phyloP scores from a whole-genome alignment of 2,797 vertebrate species.

The Glossophaga mutica region DNA sequence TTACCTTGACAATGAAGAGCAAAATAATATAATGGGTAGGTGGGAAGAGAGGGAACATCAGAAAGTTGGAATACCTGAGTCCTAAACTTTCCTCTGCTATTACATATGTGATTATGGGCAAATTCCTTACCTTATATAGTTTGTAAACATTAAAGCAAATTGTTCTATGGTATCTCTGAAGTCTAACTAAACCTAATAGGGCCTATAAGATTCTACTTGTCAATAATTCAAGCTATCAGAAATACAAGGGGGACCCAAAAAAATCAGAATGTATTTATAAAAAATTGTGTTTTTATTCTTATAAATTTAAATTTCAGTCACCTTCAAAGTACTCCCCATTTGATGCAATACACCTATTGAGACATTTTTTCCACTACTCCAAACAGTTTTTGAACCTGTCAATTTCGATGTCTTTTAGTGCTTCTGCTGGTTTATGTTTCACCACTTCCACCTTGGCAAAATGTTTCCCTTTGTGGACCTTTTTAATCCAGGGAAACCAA shows the following conservation, averaged over 20 bases:
- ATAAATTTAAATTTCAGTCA: too few relatives aligned
- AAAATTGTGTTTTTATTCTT: neutral
- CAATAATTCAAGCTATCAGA: slow-evolving; percentile 13
- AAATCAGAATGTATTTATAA: neutral
- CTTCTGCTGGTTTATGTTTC: neutral
- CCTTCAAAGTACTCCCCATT: neutral
- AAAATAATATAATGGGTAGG: neutral
- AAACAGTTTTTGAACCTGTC: neutral
- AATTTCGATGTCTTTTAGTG: neutral
- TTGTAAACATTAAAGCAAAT: neutral
- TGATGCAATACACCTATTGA: neutral
- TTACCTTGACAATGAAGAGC: neutral
- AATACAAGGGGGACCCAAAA: neutral
- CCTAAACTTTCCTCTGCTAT: neutral
- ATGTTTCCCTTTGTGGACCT: neutral
- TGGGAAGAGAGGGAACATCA: too few relatives aligned
- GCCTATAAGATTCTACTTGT: neutral
- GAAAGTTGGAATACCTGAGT: neutral
- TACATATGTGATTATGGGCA: neutral
- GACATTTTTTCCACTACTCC: neutral
- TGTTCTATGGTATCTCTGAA: neutral
- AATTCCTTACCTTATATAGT: neutral
- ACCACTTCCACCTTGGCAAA: neutral
- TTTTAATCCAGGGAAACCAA: neutral
- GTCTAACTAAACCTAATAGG: neutral